phyloP scores from a whole-genome alignment of 2,797 vertebrate genomes.

The Sebastiscus albofasciatus region DNA sequence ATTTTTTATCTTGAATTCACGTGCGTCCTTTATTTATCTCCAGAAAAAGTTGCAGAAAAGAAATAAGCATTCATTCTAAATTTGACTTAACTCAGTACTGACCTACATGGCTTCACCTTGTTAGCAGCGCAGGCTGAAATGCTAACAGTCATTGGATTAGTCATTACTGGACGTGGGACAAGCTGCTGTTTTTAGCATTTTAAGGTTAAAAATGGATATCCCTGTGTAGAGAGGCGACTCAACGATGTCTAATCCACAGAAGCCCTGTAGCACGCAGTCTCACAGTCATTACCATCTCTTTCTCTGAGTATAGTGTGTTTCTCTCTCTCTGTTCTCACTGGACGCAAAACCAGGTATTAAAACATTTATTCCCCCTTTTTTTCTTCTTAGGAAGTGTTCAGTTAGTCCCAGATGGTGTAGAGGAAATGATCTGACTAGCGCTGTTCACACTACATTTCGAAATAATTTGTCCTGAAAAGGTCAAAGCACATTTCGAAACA shows the following conservation, averaged over 20 bases:
- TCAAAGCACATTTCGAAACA: conserved; percentile 53
- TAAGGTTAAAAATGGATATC: conserved; percentile 65
- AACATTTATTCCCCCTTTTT: conserved; percentile 40
- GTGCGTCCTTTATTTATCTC: conserved; percentile 7
- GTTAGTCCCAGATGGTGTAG: conserved; percentile 47
- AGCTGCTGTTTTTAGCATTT: conserved; percentile 74
- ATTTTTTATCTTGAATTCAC: conserved; percentile 29
- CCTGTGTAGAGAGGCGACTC: conserved; percentile 49
- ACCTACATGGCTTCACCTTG: conserved; percentile 55
- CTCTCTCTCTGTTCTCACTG: conserved; percentile 21
- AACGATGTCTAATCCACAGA: conserved; percentile 55
- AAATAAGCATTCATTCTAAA: conserved; percentile 19
- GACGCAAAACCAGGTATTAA: conserved; percentile 26
- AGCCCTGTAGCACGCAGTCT: conserved; percentile 40
- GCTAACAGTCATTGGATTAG: conserved; percentile 66
- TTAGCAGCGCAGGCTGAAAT: conserved; percentile 54
- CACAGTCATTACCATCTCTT: conserved; percentile 25
- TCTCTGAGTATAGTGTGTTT: conserved; percentile 32
- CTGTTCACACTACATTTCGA: conserved; percentile 53
- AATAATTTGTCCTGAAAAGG: conserved; percentile 72
- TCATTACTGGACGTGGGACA: conserved; percentile 66
- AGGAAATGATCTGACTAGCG: conserved; percentile 58
- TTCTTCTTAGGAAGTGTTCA: conserved; percentile 49
- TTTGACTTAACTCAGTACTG: conserved; percentile 42
- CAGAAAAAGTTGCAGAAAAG: conserved; percentile 11